A percentile compares a stretch with the other conserved stretches of the same genome.
Evolutionary conservation across 2,113 vertebrate species (phyloP).

Genomic region (Uropsilus gracilis): DNA sequence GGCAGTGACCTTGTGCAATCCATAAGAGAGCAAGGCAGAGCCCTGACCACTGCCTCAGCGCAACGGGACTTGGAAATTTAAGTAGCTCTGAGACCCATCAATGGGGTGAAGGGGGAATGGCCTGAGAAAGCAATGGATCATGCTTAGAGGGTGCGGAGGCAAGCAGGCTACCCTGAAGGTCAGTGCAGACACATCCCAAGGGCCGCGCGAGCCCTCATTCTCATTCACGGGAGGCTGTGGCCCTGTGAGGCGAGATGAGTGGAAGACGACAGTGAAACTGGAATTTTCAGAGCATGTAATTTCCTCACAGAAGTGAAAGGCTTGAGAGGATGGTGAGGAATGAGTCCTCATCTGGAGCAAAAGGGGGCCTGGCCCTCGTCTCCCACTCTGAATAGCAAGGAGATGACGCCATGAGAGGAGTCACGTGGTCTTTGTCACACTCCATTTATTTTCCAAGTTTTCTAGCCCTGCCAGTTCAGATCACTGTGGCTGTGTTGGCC

Average conservation of each 20-base stretch:
- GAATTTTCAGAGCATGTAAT: conserved; percentile 72
- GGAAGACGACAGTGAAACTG: conserved; percentile 76
- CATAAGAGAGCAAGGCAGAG: conserved; percentile 72
- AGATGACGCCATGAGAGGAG: neutral
- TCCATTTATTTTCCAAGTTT: neutral
- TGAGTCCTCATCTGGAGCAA: neutral
- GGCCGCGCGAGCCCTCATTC: conserved; percentile 83
- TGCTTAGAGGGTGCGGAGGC: conserved; percentile 87
- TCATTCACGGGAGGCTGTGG: conserved; percentile 83
- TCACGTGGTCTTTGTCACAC: neutral
- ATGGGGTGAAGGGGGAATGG: conserved; percentile 90
- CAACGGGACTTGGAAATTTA: conserved; percentile 88
- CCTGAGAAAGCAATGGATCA: conserved; percentile 88
- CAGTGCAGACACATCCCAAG: conserved; percentile 83
- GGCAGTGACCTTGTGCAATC: conserved; percentile 91
- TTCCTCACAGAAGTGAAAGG: conserved; percentile 63
- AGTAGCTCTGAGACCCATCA: conserved; percentile 89
- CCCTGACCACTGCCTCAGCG: conserved; percentile 83
- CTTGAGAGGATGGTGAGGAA: conserved; percentile 23
- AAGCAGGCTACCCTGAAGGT: conserved; percentile 88
- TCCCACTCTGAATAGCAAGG: neutral
- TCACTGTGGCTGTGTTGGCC: conserved; percentile 35
- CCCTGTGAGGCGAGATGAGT: conserved; percentile 70
- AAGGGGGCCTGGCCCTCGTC: neutral
- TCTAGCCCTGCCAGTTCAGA: neutral